These are phyloP conservation scores for Calameuta idolon DNA, from an alignment of 2,888 invertebrate genomes.

Conservation along the genomic window DNA sequence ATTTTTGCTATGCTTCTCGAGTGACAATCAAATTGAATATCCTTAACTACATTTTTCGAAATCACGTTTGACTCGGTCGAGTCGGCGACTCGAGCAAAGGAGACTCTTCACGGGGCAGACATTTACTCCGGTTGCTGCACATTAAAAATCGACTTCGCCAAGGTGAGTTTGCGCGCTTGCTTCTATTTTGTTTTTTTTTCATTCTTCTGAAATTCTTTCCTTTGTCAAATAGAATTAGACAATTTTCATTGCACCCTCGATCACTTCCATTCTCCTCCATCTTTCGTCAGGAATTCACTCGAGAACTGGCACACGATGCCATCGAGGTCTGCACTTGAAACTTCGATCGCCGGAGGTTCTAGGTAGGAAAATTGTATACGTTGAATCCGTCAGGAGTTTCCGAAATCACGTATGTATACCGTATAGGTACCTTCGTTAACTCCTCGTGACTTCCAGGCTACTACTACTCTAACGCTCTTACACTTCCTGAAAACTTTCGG, in stretches of 20 bases:
- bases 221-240: too few species aligned
- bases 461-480: neutral
- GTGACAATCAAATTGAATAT: conserved; percentile 24
- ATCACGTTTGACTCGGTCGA: conserved; percentile 92
- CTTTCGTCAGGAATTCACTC: too few species aligned
- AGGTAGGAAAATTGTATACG: too few species aligned
- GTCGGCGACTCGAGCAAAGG: conserved; percentile 93
- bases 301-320: too few species aligned
- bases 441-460: neutral
- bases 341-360: too few species aligned
- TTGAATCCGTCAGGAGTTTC: too few species aligned
- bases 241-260: neutral
- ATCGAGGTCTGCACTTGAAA: too few species aligned
- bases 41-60: conserved; percentile 69
- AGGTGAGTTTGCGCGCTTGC: conserved; percentile 76
- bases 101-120: conserved; percentile 96
- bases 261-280: too few species aligned
- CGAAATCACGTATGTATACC: neutral
- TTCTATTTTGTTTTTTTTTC: too few species aligned
- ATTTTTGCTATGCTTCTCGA: too few species aligned
- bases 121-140: conserved; percentile 99
- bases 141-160: conserved; percentile 98
- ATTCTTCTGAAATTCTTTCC: too few species aligned
- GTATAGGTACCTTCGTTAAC: neutral
- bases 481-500: neutral